phyloP scores from a whole-genome alignment of 2,113 vertebrate species.

The Montifringilla adamsi region DNA sequence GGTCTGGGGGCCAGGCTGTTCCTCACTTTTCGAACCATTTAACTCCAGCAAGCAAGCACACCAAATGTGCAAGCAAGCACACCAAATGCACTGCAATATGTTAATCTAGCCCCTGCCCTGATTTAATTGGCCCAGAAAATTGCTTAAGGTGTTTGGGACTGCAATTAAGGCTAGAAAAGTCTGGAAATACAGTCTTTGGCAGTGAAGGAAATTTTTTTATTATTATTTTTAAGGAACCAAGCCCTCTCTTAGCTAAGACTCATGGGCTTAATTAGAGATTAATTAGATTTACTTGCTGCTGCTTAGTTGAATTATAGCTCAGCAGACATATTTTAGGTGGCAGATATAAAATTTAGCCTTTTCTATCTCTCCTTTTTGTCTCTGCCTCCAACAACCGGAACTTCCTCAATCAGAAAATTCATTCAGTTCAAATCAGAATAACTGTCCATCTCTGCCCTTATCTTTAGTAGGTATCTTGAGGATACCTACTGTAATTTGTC shows the following conservation, averaged over 20 bases:
- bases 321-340: conserved; percentile 60
- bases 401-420: conserved; percentile 18
- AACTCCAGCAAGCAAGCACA: conserved; percentile 14
- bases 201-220: background rate
- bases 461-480: background rate
- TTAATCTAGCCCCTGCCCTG: conserved; percentile 29
- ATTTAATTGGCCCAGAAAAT: conserved; percentile 66
- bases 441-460: background rate
- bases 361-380: background rate
- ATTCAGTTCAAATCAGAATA: conserved; percentile 37
- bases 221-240: conserved; percentile 60
- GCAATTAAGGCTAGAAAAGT: conserved; percentile 63
- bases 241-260: conserved; percentile 49
- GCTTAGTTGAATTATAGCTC: conserved; percentile 45
- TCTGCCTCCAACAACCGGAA: background rate
- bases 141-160: conserved; percentile 55
- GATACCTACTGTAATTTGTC: background rate
- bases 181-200: conserved; percentile 41
- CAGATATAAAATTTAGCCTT: conserved; percentile 47
- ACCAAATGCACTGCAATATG: background rate
- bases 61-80: conserved; percentile 8
- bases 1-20: conserved; percentile 31
- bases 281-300: conserved; percentile 72
- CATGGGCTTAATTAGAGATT: conserved; percentile 71
- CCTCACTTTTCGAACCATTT: background rate